A percentile compares a stretch with the other conserved stretches of the same genome.
Conservation (phyloP, 2,797 vertebrate genomes). For the Coluber constrictor region DNA sequence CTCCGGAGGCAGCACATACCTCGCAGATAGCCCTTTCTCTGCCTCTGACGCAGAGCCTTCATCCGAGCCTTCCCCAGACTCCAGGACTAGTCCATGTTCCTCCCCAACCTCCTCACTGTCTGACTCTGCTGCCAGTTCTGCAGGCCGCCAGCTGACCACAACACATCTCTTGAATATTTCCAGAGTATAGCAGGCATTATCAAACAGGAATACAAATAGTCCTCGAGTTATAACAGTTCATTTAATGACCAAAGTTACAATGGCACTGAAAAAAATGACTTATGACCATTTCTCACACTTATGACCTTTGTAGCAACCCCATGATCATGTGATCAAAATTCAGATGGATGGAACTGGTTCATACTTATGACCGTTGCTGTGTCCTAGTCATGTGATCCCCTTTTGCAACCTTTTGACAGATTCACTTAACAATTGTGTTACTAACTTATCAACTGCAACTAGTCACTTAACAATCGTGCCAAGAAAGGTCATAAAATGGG, state of each 20-base stretch:
- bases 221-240: neutral
- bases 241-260: neutral
- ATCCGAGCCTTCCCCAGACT: no score
- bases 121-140: no score
- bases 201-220: neutral
- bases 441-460: no score
- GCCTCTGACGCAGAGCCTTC: no score
- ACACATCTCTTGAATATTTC: neutral
- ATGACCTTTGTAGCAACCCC: neutral
- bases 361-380: neutral
- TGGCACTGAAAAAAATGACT: neutral
- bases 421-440: no score
- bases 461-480: neutral
- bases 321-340: neutral
- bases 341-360: neutral
- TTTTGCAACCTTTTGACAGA: no score
- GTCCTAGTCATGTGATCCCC: neutral
- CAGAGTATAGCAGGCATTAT: neutral
- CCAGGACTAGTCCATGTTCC: no score
- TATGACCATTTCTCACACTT: neutral
- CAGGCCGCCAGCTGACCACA: no score
- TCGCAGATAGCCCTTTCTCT: no score
- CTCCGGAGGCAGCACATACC: no score
- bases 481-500: neutral
- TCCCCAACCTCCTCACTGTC: no score